A percentile compares a stretch with the other conserved stretches of the same genome.
Conservation (phyloP, 2,113 vertebrate genomes). For the Mus pahari region DNA sequence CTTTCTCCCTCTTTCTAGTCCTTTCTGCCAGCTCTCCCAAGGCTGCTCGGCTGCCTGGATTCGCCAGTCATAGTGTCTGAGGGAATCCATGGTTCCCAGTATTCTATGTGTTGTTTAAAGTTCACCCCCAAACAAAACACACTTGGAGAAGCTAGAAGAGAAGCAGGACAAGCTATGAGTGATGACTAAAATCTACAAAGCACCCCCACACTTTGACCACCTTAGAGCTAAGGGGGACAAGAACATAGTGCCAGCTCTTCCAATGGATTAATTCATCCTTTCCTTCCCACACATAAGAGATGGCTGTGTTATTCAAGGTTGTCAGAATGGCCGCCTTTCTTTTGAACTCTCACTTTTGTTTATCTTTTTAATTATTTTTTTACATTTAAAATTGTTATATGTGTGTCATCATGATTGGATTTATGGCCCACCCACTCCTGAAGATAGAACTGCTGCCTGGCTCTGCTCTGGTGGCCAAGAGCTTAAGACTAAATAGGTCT, state of each 20-base stretch:
- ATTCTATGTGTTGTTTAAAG: not conserved
- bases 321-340: not conserved
- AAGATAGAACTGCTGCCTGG: not conserved
- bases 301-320: not conserved
- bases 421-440: too few species aligned
- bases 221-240: not conserved
- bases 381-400: not conserved
- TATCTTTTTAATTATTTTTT: not conserved
- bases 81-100: not conserved
- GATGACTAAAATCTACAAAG: not conserved
- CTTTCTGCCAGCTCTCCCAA: not conserved
- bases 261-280: conserved; percentile 8
- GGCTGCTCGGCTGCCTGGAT: not conserved
- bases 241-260: not conserved
- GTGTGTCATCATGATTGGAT: not conserved
- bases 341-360: conserved; percentile 24
- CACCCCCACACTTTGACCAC: not conserved
- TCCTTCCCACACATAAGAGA: conserved; percentile 15
- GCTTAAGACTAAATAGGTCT: not conserved
- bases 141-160: not conserved
- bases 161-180: not conserved
- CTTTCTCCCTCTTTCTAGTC: not conserved
- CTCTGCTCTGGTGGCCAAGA: not conserved
- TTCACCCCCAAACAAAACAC: not conserved
- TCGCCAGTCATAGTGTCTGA: not conserved